Evolutionary conservation across 1,140 invertebrate genomes (phyloP), one percentile per base, ranked within the genome.

Genomic region (Hesperophylax magnus): DNA sequence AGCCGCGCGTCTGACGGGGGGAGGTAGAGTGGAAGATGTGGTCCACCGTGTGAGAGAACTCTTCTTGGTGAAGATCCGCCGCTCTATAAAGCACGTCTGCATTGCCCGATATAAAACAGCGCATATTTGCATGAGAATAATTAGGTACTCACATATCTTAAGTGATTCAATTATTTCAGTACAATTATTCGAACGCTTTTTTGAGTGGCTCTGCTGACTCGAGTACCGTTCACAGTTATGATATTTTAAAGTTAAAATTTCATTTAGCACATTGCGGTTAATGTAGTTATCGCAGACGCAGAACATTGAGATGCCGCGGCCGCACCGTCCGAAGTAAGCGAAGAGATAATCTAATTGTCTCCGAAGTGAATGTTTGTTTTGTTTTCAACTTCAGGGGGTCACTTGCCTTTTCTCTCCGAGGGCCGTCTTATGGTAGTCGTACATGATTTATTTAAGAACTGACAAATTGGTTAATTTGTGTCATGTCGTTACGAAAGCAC

Each of bases 71-170:
- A 81, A 81, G 78, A 72, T 74, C 56, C 39, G 24, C 56, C 80
- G 80, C 80, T 81, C 80, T 81, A 81, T 72, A 81, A 81, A 81
- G 20, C 80, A 78, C 80, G 80, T 47, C 80, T 81, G 80, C 80
- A 81, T 58, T 31, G 60, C 53, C 74, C 47, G 80, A 78, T 61
- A 54, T 53, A 52, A 56, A 67, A 69, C 63, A 31, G 52, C 58
- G 22, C 5, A 81, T 65, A 81, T 81, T 81, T 81, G 80, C 80
- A 81, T 81, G 65, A 27, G 20, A n/a, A 11, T 78, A 81, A 81
- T 81, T 78, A 75, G 65, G 9, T 47, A 47, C 27, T 5, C 5
- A 27, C 39, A 14, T 47, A 71, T 56, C 80, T 74, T 75, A 74
- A 81, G 56, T 78, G 67, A 27, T 72, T 61, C 67, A 71, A 79